Base-by-base conservation (phyloP, 30 jellyfish, hydroid and myxozoan genomes). In the Morbakka virulenta region DNA sequence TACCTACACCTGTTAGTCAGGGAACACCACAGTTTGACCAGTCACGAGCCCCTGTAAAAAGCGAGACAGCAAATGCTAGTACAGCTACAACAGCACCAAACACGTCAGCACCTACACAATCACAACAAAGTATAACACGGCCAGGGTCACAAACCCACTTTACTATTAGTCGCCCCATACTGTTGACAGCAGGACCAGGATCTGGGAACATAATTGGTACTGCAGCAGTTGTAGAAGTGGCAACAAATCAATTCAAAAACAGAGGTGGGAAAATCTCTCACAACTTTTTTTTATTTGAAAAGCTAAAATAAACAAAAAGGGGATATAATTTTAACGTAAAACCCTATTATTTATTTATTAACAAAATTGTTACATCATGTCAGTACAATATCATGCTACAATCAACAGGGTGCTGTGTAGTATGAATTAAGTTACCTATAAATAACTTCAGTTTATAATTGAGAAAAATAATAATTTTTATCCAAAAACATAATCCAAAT, bases 181-280 rank as follows among this genome's bases (percentile, higher is more conserved):
- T 41, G 9, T 17, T 41, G 9, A 41, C 57, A 17, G 57, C 57
- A 6, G 57, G 57, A 6, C 57, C 57, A 6, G 57, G 57, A 9
- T 41, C 57, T 6, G 17, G 57, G 13, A 41, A 41, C 17, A 41
- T 41, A 6, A 41, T 64, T 35, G 28, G 79, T 2, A 64, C 66
- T 1, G 89, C 89, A 35, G 50, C 89, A 0, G 89, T 64, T 34
- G 89, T 77, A 31, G 89, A 77, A 77, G 89, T 77, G 35, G 89
- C 72, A 2, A 64, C 89, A 64, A 77, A 77, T 64, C 89, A 77
- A 32, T 77, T 25, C 49, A 77, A 77, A 48, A 77, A 67, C 30
- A 12, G 72, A 3, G 89, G 89, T 57, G 89, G 89, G 57, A 41
- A 41, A n/a, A n/a, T n/a, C n/a, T n/a, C n/a, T n/a, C n/a, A n/a